Evolutionary conservation across 2,888 invertebrate species (phyloP), one percentile per base, ranked within the genome.

Genomic region (Ernsta delagoae): DNA sequence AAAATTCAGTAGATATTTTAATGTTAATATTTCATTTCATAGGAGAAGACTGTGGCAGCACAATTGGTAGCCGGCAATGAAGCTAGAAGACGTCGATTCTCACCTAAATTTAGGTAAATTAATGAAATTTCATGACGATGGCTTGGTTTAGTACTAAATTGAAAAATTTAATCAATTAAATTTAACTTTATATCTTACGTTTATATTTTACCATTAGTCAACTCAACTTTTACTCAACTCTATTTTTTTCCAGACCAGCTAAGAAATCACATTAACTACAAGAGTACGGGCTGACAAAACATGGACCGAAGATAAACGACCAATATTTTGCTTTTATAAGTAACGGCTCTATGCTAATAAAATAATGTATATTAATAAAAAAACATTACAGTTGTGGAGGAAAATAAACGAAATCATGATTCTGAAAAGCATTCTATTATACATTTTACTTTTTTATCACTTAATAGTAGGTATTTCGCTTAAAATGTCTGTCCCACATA

Each of bases 71-170:
- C 45, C 2, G 12, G 48, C 11, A 63, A 41, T 34, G 62, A 63
- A 16, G 81, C 85, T 0, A 89, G 92, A 70, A 83, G 84, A 65
- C 78, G 92, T 64, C 82, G 92, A 9, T 92, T 88, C 69, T 92
- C 92, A 0, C 91, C 92, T 0, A 92, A 88, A 81, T 87, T 92
- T 77, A 88, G 81, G 91, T 89, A 50, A 48, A n/a, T n/a, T 36
- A 36, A 36, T 6, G 6, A 36, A 5, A 36, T 36, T 36, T 36
- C 5, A 36, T 36, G 16, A 16, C 16, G 16, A 16, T 16, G 16
- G 16, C 16, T 16, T 16, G 16, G 16, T 16, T 16, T 16, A 16
- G 16, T 16, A 16, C 16, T 16, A 16, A 16, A 16, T 16, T 16
- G 16, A 31, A 31, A 31, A 31, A 31, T 31, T 2, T 6, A 39